Evolutionary conservation across 2,113 vertebrate species (phyloP).

Genomic region (Ceyx melanurus): DNA sequence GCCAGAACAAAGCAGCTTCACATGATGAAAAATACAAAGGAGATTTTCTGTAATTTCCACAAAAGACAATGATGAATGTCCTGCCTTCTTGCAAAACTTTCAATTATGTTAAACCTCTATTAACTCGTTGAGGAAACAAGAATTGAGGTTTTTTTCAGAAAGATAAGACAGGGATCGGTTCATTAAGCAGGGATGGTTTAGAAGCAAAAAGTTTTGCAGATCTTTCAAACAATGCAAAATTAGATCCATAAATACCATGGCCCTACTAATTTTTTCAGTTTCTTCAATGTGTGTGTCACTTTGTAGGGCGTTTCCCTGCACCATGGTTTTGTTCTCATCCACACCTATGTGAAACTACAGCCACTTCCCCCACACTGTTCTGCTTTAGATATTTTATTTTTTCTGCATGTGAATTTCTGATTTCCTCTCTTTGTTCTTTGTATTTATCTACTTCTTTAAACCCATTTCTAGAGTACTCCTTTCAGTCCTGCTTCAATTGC

Average conservation of each 20-base stretch:
- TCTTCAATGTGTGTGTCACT: not conserved
- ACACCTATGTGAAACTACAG: slow-evolving; percentile 47
- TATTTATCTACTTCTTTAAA: slow-evolving; percentile 7
- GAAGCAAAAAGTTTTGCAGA: not conserved
- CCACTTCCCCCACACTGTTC: slow-evolving; percentile 29
- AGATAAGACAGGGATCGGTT: not conserved
- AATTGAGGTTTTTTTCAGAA: not conserved
- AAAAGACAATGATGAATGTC: not conserved
- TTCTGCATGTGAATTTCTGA: not conserved
- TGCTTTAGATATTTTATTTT: slow-evolving; percentile 21
- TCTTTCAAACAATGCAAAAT: not conserved
- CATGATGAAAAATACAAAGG: not conserved
- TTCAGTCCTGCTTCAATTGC: not conserved
- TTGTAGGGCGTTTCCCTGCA: not conserved
- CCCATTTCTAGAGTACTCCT: not conserved
- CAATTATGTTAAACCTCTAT: not conserved
- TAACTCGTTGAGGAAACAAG: not conserved
- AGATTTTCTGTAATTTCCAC: not conserved
- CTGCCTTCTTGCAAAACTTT: not conserved
- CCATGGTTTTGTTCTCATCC: slow-evolving; percentile 25
- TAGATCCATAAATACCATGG: not conserved
- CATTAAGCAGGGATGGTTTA: not conserved
- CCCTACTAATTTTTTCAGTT: not conserved
- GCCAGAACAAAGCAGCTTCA: not conserved
- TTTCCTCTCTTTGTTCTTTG: not conserved